Conservation (phyloP, 2,797 vertebrate species). For the Podargus strigoides region DNA sequence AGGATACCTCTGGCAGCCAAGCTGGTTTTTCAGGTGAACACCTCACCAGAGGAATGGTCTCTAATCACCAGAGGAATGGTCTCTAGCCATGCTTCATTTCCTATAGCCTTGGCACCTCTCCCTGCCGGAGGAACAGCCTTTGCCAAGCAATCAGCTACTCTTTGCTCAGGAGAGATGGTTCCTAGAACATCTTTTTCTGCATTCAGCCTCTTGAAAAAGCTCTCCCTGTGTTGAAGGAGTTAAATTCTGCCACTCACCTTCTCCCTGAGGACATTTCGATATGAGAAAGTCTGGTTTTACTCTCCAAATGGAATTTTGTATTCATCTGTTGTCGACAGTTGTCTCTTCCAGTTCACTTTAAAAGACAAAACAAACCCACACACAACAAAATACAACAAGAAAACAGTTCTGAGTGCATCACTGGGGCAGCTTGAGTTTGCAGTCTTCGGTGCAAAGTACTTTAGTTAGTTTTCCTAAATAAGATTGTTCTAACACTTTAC, state of each 20-base stretch:
- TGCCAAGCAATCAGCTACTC: neutral
- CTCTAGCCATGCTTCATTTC: constrained; percentile 41
- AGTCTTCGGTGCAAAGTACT: neutral
- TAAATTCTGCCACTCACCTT: neutral
- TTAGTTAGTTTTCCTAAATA: neutral
- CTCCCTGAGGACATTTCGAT: neutral
- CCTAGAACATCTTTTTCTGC: neutral
- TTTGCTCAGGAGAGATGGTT: neutral
- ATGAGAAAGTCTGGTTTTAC: neutral
- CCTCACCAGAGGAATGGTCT: constrained; percentile 9
- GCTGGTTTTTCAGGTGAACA: constrained; percentile 55
- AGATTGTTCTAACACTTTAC: neutral
- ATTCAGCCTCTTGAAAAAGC: neutral
- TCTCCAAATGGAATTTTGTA: neutral
- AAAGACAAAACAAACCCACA: neutral
- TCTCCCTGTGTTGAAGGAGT: neutral
- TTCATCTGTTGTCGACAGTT: neutral
- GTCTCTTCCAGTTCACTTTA: neutral
- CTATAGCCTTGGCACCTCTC: neutral
- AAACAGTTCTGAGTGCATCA: neutral
- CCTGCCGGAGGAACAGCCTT: neutral
- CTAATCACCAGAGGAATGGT: constrained; percentile 6
- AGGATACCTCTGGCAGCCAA: constrained; percentile 21
- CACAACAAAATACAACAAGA: neutral
- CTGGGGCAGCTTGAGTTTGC: neutral